phyloP scores from a whole-genome alignment of 2,888 invertebrate genomes.

The Nysson spinosus region DNA sequence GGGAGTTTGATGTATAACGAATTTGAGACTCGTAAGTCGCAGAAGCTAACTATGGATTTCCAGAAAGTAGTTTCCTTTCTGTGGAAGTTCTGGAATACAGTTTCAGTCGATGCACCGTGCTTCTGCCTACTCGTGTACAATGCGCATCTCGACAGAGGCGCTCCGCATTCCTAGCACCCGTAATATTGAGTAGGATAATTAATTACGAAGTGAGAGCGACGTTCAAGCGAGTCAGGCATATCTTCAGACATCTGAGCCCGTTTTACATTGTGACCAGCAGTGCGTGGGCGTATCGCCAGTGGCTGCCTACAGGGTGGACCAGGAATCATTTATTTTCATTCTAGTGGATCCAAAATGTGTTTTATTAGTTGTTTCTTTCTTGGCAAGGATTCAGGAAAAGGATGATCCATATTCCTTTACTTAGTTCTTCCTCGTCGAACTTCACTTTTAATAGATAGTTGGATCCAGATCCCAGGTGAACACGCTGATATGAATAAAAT shows the following conservation, averaged over 20 bases:
- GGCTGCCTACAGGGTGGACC: conserved; percentile 58
- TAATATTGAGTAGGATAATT: conserved; percentile 68
- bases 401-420: no score
- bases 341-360: conserved; percentile 26
- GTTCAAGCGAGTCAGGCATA: conserved; percentile 56
- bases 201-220: conserved; percentile 61
- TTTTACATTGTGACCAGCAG: conserved; percentile 65
- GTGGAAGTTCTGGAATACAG: conserved; percentile 1
- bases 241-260: conserved; percentile 66
- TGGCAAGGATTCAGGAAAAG: no score
- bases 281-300: conserved; percentile 68
- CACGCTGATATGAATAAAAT: no score
- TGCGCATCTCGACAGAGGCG: conserved; percentile 1
- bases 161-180: conserved; percentile 32
- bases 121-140: not conserved
- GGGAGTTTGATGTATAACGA: no score
- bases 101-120: conserved; percentile 10
- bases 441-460: no score
- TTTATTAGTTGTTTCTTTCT: no score
- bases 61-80: not conserved
- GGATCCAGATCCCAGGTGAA: no score
- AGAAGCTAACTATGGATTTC: no score
- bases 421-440: no score
- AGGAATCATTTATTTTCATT: conserved; percentile 64
- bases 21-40: no score